These are phyloP conservation scores for Shargacucullia verbasci DNA, from an alignment of 2,888 invertebrate species.

Conservation along the genomic window DNA sequence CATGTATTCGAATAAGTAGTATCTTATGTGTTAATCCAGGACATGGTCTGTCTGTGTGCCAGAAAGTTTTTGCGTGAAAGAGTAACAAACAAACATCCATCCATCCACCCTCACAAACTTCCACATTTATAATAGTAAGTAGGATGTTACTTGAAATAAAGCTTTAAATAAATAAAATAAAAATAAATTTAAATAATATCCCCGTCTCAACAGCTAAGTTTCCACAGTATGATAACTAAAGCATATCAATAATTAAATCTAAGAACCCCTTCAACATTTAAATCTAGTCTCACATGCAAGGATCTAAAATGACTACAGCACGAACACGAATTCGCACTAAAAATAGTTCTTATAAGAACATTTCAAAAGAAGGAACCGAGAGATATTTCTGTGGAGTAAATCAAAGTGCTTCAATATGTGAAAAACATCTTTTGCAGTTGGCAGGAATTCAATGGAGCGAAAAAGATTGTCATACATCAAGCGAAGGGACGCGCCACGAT, in stretches of 20 bases:
- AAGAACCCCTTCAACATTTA: background rate
- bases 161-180: too few species aligned
- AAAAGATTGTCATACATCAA: conserved; percentile 50
- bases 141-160: too few species aligned
- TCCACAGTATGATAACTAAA: too few species aligned
- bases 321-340: background rate
- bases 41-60: too few species aligned
- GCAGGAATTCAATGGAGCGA: conserved; percentile 48
- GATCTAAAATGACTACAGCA: background rate
- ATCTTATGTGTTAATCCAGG: too few species aligned
- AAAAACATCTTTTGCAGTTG: conserved; percentile 37
- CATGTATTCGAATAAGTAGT: too few species aligned
- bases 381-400: conserved; percentile 33
- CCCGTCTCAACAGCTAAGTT: too few species aligned
- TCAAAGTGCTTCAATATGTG: conserved; percentile 37
- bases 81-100: too few species aligned
- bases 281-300: background rate
- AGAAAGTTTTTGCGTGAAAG: too few species aligned
- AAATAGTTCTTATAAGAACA: conserved; percentile 14
- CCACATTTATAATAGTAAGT: too few species aligned
- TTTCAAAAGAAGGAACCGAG: conserved; percentile 9
- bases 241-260: background rate
- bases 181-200: too few species aligned
- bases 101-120: too few species aligned
- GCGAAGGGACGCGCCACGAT: conserved; percentile 26